Conservation (phyloP, 2,113 vertebrate species). For the Taurulus bubalis region DNA sequence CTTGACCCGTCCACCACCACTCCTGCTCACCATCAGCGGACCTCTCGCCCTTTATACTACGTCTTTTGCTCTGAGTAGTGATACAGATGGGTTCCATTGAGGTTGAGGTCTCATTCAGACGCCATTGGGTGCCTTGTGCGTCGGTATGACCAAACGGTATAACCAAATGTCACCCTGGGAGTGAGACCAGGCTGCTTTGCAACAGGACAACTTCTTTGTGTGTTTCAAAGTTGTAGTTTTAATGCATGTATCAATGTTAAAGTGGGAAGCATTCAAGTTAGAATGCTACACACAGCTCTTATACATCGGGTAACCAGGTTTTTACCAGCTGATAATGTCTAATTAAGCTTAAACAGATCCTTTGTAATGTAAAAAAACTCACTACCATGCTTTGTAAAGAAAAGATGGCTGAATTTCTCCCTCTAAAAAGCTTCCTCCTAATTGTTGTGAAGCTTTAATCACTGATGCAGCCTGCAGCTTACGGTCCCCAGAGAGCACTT, state of each 20-base stretch:
- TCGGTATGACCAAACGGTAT: not conserved
- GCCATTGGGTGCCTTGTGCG: too few relatives aligned
- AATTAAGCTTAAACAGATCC: not conserved
- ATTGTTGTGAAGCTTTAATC: conserved; percentile 56
- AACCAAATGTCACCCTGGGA: too few relatives aligned
- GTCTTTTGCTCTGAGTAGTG: too few relatives aligned
- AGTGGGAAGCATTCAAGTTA: not conserved
- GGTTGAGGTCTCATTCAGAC: too few relatives aligned
- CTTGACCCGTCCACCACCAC: not conserved
- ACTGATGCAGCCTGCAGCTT: conserved; percentile 49
- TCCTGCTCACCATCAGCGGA: too few relatives aligned
- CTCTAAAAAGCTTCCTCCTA: conserved; percentile 48
- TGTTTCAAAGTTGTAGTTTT: not conserved
- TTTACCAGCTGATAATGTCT: not conserved
- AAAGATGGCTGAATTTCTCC: conserved; percentile 12
- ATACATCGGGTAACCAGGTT: not conserved
- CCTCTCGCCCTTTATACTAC: too few relatives aligned
- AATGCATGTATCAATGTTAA: not conserved
- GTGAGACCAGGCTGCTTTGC: not conserved
- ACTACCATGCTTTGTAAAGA: conserved; percentile 11
- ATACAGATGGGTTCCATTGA: too few relatives aligned
- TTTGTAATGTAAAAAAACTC: conserved; percentile 20
- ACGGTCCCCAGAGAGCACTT: conserved; percentile 48
- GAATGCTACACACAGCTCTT: not conserved
- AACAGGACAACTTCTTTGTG: not conserved